Evolutionary conservation across 2,888 invertebrate species (phyloP), one percentile per base, ranked within the genome.

Genomic region (Diogma glabrata): DNA sequence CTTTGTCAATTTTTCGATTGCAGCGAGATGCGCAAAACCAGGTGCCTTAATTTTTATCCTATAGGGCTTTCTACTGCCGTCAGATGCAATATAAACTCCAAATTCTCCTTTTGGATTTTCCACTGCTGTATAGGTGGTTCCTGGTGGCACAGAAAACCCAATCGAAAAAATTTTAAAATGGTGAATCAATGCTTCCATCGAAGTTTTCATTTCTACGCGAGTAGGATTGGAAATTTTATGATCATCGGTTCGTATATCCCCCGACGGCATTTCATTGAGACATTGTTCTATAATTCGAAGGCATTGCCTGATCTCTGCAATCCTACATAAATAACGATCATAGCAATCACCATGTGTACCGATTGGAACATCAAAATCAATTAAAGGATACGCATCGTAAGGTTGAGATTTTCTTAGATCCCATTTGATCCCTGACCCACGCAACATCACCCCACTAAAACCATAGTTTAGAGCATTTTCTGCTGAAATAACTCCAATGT

Each of bases 81-180:
- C 89, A 1, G 91, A 82, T 3, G 92, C 84, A 61, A 93, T 73
- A 64, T 89, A 92, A 2, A 93, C 75, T 3, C 89, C 92, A 65
- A 92, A 78, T 69, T 93, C 92, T 38, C 82, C 84, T 75, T 90
- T 93, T 1, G 92, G 92, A 51, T 81, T 81, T 67, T 93, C 92
- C 3, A 82, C 75, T 22, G 81, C 76, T 0, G 84, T 83, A 61
- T 91, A 93, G 0, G 88, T 87, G 3, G 75, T 67, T 1, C 92
- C 92, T 16, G 92, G 86, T 1, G 92, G 91, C 19, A 93, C 90
- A 23, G 75, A 73, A 65, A 81, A 86, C 1, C 91, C 92, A 67
- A 87, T 83, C 2, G 83, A 77, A 64, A 82, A 92, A 53, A 87
- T 73, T 66, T 92, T 92, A 67, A 93, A 91, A 64, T 92, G 91